phyloP scores from a whole-genome alignment of 2,888 invertebrate species.

The Calameuta idolon region DNA sequence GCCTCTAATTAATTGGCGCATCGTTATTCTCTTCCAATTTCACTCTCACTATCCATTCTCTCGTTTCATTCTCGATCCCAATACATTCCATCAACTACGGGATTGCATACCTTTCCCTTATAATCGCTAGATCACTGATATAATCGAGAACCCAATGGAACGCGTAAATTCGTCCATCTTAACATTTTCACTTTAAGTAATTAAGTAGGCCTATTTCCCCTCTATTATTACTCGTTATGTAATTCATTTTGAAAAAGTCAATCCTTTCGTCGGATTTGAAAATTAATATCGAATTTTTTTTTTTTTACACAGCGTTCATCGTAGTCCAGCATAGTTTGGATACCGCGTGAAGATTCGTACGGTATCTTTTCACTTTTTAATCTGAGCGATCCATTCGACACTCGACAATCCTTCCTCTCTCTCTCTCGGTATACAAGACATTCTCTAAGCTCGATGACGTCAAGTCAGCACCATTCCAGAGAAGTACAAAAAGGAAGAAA shows the following conservation, averaged over 20 bases:
- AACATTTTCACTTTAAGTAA: neutral
- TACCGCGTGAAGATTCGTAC: neutral
- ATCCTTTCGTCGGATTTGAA: neutral
- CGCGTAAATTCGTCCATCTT: neutral
- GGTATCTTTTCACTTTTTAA: neutral
- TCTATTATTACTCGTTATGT: neutral
- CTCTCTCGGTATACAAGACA: too few species aligned
- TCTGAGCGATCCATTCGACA: neutral
- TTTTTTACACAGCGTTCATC: neutral
- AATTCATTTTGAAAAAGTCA: neutral
- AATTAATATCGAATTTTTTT: neutral
- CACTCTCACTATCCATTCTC: slow-evolving; percentile 17
- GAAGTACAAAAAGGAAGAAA: slow-evolving; percentile 47
- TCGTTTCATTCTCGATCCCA: slow-evolving; percentile 8
- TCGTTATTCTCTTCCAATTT: slow-evolving; percentile 12
- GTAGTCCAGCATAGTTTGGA: neutral
- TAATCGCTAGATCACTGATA: neutral
- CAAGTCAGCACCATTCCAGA: slow-evolving; percentile 53
- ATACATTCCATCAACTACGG: neutral
- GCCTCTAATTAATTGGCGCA: slow-evolving; percentile 33
- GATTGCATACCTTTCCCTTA: neutral
- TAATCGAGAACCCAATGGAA: neutral
- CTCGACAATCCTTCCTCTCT: neutral
- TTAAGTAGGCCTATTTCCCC: neutral
- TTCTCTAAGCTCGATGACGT: slow-evolving; percentile 13